These are phyloP conservation scores for Scolopax bukidnonensis DNA, from an alignment of 2,797 vertebrate species.

Conservation along the genomic window DNA sequence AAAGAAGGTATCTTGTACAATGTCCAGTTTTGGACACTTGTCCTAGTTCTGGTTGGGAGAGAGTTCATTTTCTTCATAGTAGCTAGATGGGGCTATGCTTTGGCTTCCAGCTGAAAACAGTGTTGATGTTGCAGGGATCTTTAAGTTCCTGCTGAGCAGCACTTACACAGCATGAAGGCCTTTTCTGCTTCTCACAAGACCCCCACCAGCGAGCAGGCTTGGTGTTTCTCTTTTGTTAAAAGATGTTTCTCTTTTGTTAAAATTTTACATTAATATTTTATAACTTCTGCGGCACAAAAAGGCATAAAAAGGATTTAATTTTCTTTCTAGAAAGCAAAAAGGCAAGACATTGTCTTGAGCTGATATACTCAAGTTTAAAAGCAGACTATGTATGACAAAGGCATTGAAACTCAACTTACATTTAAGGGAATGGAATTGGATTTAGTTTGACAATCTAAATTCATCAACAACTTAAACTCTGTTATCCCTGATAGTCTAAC, in stretches of 20 bases:
- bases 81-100: background rate
- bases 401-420: background rate
- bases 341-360: background rate
- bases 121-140: background rate
- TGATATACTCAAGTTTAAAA: background rate
- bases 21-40: background rate
- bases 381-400: background rate
- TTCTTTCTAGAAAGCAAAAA: background rate
- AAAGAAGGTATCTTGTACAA: background rate
- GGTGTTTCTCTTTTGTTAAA: background rate
- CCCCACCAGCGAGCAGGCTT: background rate
- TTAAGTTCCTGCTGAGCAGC: background rate
- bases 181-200: background rate
- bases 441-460: background rate
- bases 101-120: background rate
- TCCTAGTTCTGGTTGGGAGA: background rate
- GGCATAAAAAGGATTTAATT: background rate
- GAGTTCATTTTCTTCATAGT: background rate
- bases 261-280: background rate
- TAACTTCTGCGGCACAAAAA: background rate
- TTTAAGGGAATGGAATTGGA: background rate
- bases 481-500: conserved; percentile 71
- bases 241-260: background rate
- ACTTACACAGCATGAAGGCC: background rate
- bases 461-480: background rate